Conservation (phyloP, 2,113 vertebrate species). For the Mandrillus leucophaeus region DNA sequence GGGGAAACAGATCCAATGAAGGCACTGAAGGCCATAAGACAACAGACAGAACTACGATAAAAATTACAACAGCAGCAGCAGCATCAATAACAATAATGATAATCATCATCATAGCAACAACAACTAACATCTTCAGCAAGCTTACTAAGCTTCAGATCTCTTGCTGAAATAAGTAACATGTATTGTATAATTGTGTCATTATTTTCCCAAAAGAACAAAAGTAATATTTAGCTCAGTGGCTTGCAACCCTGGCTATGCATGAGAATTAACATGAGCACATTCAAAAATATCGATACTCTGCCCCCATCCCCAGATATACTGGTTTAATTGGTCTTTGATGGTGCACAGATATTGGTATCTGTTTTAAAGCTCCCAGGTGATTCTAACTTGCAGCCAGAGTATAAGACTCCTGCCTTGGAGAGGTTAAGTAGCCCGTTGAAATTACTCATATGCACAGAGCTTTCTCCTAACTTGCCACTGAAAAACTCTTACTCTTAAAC, state of each 20-base stretch:
- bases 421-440: background rate
- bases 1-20: background rate
- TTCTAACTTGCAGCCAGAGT: background rate
- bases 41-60: background rate
- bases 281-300: background rate
- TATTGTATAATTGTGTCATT: background rate
- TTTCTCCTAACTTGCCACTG: background rate
- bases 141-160: background rate
- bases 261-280: background rate
- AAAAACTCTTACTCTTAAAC: background rate
- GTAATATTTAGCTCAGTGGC: background rate
- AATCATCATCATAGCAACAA: no score
- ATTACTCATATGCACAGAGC: background rate
- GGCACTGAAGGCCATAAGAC: background rate
- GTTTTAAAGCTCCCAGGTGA: background rate
- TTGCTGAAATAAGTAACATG: background rate
- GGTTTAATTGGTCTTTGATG: background rate
- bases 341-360: background rate
- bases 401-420: background rate
- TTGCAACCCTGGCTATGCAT: background rate
- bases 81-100: background rate
- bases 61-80: background rate
- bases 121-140: background rate
- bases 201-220: background rate
- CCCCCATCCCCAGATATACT: background rate